Conservation (phyloP, 2,888 invertebrate species). For the Apotomis betuletana region DNA sequence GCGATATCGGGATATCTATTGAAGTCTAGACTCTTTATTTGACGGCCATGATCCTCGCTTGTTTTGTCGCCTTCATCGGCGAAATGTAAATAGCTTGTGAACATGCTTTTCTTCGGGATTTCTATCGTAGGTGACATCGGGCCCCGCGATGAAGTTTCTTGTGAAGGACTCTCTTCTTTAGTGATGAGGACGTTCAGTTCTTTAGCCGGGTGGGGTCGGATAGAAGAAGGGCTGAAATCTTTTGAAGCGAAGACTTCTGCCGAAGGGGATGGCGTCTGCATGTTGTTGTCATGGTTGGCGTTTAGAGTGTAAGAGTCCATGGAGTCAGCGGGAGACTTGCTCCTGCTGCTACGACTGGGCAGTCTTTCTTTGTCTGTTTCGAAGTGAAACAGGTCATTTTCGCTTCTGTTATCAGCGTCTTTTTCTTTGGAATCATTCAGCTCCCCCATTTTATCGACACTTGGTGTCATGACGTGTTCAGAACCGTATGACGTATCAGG, state of each 20-base stretch:
- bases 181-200: constrained; percentile 54
- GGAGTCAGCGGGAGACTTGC: constrained; percentile 76
- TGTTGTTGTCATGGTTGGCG: constrained; percentile 59
- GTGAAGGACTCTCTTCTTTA: constrained; percentile 54
- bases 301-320: constrained; percentile 69
- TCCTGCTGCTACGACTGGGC: constrained; percentile 70
- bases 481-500: constrained; percentile 81
- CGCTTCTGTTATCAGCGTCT: constrained; percentile 88
- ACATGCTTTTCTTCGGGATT: constrained; percentile 83
- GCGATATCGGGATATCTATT: constrained; percentile 47
- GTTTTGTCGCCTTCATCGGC: constrained; percentile 60
- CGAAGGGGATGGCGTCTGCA: constrained; percentile 71
- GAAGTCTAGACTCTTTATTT: constrained; percentile 61
- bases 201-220: constrained; percentile 46
- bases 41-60: constrained; percentile 51
- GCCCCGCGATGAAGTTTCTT: constrained; percentile 50
- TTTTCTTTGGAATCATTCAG: constrained; percentile 73
- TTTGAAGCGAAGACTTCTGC: constrained; percentile 65
- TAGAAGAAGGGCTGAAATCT: constrained; percentile 52
- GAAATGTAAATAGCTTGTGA: constrained; percentile 79
- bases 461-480: constrained; percentile 74
- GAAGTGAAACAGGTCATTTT: constrained; percentile 85
- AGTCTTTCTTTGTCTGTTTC: constrained; percentile 75
- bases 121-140: constrained; percentile 87
- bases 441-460: constrained; percentile 64